Percentiles rank a stretch among this genome's conserved stretches.
Evolutionary conservation across 2,113 vertebrate genomes (phyloP).

Genomic region (Indicator maculatus): DNA sequence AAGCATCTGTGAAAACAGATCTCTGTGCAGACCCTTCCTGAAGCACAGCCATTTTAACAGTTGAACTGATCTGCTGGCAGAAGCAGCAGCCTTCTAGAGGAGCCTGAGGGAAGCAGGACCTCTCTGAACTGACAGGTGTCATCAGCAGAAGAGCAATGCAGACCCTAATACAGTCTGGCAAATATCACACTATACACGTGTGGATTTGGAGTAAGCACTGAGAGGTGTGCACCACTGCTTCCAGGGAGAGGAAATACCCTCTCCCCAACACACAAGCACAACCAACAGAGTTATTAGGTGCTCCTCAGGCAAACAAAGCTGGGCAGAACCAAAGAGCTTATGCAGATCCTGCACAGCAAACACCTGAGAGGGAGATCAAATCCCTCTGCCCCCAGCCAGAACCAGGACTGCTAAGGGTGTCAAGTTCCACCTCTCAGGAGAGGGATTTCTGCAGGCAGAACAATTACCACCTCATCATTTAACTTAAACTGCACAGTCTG

Average conservation of each 20-base stretch:
- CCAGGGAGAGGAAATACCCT: not conserved
- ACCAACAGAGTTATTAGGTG: not conserved
- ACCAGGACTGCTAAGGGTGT: not conserved
- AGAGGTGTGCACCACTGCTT: accelerated
- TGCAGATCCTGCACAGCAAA: not conserved
- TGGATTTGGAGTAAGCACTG: not conserved
- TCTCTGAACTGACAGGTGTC: not conserved
- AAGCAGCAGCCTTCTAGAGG: not conserved
- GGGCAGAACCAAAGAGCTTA: not conserved
- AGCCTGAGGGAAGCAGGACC: not conserved
- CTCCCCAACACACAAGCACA: not conserved
- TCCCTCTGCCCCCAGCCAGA: not conserved
- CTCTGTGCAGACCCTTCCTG: not conserved
- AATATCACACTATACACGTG: not conserved
- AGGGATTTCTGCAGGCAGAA: not conserved
- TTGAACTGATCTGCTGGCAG: not conserved
- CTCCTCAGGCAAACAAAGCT: not conserved
- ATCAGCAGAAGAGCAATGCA: not conserved
- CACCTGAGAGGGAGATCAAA: not conserved
- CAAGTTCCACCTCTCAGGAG: not conserved
- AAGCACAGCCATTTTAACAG: not conserved
- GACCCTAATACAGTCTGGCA: not conserved
- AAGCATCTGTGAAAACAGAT: not conserved
- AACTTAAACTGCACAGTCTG: not conserved
- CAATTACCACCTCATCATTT: not conserved